Evolutionary conservation across 2,113 vertebrate genomes (phyloP).

Genomic region (Heterotilapia buettikoferi): DNA sequence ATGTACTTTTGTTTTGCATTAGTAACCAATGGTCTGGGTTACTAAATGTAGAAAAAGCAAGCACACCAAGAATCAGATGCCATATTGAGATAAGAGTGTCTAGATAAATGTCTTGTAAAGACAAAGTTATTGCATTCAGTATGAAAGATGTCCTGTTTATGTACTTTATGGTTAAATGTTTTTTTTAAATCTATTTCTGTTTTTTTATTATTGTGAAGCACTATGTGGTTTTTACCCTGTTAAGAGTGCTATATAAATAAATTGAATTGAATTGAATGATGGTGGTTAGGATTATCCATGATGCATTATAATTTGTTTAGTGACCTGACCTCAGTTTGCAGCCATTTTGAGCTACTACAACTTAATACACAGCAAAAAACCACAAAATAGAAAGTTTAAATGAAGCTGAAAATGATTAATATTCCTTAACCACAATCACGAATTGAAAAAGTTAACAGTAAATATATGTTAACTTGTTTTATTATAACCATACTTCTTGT

Average conservation of each 20-base stretch:
- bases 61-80: neutral
- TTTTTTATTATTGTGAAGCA: neutral
- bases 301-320: neutral
- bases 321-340: neutral
- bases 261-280: neutral
- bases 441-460: neutral
- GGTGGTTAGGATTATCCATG: neutral
- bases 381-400: neutral
- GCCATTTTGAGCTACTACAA: neutral
- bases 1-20: neutral
- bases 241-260: neutral
- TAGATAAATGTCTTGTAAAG: neutral
- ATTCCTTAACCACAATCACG: accelerated
- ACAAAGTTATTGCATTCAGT: neutral
- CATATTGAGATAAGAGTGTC: neutral
- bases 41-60: neutral
- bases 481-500: neutral
- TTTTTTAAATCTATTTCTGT: neutral
- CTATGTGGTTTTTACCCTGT: neutral
- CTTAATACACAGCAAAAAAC: neutral
- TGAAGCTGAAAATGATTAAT: neutral
- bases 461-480: neutral
- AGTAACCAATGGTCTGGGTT: neutral
- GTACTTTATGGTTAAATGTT: neutral
- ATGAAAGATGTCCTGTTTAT: neutral